A percentile compares a stretch with the other conserved stretches of the same genome.
phyloP scores from a whole-genome alignment of 2,888 invertebrate genomes.

The Elegia similella region DNA sequence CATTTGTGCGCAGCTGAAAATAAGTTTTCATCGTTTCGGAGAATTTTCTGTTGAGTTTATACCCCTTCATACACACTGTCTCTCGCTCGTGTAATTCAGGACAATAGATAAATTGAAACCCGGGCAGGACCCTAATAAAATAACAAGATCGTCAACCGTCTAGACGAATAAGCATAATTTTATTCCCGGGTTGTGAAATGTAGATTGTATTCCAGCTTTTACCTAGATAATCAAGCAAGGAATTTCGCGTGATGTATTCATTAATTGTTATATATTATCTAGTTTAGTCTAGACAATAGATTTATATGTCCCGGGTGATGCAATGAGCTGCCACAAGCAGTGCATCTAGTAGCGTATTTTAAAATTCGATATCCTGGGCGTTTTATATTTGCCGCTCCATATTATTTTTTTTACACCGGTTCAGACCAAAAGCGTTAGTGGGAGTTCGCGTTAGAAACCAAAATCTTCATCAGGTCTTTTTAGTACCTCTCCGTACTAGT shows the following conservation, averaged over 20 bases:
- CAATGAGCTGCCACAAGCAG: slow-evolving; percentile 11
- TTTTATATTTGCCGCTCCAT: too few relatives aligned
- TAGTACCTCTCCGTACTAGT: too few relatives aligned
- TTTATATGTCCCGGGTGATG: slow-evolving; percentile 13
- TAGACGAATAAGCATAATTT: slow-evolving; percentile 11
- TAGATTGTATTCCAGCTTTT: neutral
- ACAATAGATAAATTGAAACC: neutral
- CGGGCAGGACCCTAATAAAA: neutral
- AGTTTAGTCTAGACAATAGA: slow-evolving; percentile 16
- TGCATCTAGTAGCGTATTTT: neutral
- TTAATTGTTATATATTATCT: slow-evolving; percentile 6
- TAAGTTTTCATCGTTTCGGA: neutral
- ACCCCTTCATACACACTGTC: neutral
- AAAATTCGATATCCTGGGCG: too few relatives aligned
- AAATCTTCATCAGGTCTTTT: too few relatives aligned
- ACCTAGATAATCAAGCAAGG: neutral
- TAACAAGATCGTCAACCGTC: slow-evolving; percentile 4
- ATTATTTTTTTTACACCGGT: too few relatives aligned
- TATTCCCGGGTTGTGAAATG: neutral
- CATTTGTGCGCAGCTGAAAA: too few relatives aligned
- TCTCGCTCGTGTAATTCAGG: neutral
- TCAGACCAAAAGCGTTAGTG: too few relatives aligned
- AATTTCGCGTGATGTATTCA: neutral
- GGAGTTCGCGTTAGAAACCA: too few relatives aligned
- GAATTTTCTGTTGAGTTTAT: neutral